Evolutionary conservation across 2,888 invertebrate genomes (phyloP).

Genomic region (Palloptera scutellata): DNA sequence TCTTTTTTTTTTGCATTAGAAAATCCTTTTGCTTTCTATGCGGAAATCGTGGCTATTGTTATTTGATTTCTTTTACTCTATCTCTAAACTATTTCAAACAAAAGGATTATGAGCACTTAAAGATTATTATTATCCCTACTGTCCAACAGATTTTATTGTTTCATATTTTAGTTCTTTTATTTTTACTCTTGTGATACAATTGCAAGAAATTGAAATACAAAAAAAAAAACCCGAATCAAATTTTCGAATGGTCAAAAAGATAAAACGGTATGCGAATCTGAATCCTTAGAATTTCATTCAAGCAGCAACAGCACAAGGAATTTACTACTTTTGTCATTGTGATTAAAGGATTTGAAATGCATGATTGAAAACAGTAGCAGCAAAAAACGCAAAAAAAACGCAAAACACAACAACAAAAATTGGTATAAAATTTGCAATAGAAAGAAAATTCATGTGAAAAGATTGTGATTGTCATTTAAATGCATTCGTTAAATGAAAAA

Average conservation of each 20-base stretch:
- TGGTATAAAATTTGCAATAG: too few relatives aligned
- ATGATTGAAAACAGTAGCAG: background rate
- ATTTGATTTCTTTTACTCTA: background rate
- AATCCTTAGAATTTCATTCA: background rate
- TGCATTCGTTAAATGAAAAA: too few relatives aligned
- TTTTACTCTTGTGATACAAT: background rate
- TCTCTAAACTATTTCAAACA: constrained; percentile 1
- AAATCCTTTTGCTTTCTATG: constrained; percentile 31
- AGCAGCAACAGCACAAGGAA: background rate
- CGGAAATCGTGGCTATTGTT: background rate
- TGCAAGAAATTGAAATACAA: background rate
- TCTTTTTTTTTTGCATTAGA: constrained; percentile 25
- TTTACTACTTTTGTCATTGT: background rate
- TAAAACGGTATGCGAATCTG: background rate
- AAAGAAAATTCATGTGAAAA: too few relatives aligned
- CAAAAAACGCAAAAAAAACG: background rate
- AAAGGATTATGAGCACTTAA: constrained; percentile 28
- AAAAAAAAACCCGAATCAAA: background rate
- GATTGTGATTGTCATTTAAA: too few relatives aligned
- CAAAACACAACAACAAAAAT: constrained; percentile 4
- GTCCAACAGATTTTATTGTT: constrained; percentile 22
- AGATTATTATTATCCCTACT: constrained; percentile 29
- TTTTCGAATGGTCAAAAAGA: background rate
- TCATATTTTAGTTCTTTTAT: background rate
- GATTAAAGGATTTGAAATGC: constrained; percentile 25